Base-by-base conservation (phyloP, 2,113 vertebrate genomes). In the Pachypanchax playfairii region DNA sequence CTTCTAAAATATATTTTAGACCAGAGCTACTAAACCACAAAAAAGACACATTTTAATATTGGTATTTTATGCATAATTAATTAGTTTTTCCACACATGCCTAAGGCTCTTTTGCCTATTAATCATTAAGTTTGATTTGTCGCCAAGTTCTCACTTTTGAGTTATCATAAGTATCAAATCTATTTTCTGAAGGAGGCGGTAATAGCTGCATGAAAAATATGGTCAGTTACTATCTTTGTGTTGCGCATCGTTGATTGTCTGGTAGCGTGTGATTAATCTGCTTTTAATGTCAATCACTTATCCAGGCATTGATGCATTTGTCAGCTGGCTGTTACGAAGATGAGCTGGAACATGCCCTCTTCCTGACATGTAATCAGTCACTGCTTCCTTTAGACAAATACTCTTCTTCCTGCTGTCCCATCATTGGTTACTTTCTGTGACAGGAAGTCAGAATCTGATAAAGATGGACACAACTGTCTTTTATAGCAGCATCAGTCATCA, bases 331-430 rank as follows among this genome's bases (percentile, higher is more conserved):
- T 58, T 75, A 43, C 26, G 56, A 65, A 61, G 70, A 80, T 65
- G 60, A 79, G 66, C 15, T 35, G 9, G 25, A 42, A 48, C 36
- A 48, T 20, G 14, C 62, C 75, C 31, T 33, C 76, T 80, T 82
- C 64, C 70, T 84, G 73, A 81, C 43, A 22, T 69, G 51, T 63
- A 60, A 78, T 86, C 82, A 71, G 33, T 73, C 53, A 59, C 25
- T 10, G 24, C 75, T 69, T 80, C 80, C 82, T 80, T 50, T 38
- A 44, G 71, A 64, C 47, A 73, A 77, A 51, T 73, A 70, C 49
- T 63, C 75, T 18, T 36, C 74, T 84, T 89, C 85, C 83, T 87
- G 86, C 58, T 64, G 28, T 58, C 21, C 47, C 24, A 36, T 72
- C 65, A 84, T 68, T 83, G 73, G 71, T 49, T 64, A 61, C 75